A percentile compares a stretch with the other conserved stretches of the same genome.
Conservation (phyloP, 2,797 vertebrate species). For the Alca torda region DNA sequence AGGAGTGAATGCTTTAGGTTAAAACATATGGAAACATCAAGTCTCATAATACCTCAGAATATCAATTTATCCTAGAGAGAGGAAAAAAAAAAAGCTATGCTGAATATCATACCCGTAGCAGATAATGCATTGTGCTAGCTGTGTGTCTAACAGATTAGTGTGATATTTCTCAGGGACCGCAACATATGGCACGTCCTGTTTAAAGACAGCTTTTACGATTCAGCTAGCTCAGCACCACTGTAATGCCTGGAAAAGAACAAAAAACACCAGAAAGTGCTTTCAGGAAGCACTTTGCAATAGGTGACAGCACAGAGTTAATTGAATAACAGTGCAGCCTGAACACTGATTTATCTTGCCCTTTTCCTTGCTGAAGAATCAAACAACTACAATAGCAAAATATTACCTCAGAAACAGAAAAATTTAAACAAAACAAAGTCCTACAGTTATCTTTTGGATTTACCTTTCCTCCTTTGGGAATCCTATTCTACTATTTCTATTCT, state of each 20-base stretch:
- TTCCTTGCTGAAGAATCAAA: not conserved
- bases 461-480: not conserved
- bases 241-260: not conserved
- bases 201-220: not conserved
- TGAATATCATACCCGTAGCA: not conserved
- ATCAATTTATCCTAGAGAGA: not conserved
- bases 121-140: not conserved
- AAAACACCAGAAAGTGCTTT: not conserved
- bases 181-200: not conserved
- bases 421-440: not conserved
- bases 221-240: not conserved
- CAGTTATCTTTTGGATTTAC: not conserved
- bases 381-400: not conserved
- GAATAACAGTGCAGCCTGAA: not conserved
- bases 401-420: not conserved
- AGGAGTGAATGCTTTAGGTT: not conserved
- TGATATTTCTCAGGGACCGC: not conserved
- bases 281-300: not conserved
- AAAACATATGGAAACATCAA: not conserved
- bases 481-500: not conserved
- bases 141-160: rapidly evolving
- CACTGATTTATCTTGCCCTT: not conserved
- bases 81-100: not conserved
- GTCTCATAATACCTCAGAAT: not conserved
- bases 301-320: not conserved